Percentiles rank a stretch among this genome's conserved stretches.
Conservation (phyloP, 2,113 vertebrate species). For the Malurus cyaneus region DNA sequence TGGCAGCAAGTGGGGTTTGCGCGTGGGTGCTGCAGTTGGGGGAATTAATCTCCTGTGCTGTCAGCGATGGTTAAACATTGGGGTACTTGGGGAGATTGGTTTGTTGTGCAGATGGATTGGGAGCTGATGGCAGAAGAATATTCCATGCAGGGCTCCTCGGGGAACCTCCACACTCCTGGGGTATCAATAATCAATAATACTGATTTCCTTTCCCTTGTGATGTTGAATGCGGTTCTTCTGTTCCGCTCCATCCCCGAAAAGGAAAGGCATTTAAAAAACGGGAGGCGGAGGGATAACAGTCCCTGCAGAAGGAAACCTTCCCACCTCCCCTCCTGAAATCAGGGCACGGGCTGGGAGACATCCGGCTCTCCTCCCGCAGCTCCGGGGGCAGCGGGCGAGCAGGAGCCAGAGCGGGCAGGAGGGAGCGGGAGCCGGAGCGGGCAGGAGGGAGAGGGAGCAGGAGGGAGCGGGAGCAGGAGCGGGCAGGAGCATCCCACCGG, state of each 20-base stretch:
- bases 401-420: not conserved
- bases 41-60: not conserved
- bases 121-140: not conserved
- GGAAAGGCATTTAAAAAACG: not conserved
- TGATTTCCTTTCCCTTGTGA: not conserved
- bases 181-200: too few species aligned
- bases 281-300: not conserved
- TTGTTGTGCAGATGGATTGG: not conserved
- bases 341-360: not conserved
- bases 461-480: too few species aligned
- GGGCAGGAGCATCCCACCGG: not conserved
- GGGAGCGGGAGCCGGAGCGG: not conserved
- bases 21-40: not conserved
- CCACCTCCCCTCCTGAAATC: not conserved
- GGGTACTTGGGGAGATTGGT: not conserved
- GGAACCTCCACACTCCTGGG: not conserved
- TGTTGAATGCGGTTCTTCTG: not conserved
- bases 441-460: not conserved
- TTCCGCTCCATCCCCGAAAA: not conserved
- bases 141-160: rapidly evolving
- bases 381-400: not conserved
- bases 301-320: not conserved
- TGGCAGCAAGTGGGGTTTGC: rapidly evolving
- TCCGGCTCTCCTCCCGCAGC: not conserved
- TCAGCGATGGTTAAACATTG: not conserved